Evolutionary conservation across 2,888 invertebrate genomes (phyloP).

Genomic region (Oligia latruncula): DNA sequence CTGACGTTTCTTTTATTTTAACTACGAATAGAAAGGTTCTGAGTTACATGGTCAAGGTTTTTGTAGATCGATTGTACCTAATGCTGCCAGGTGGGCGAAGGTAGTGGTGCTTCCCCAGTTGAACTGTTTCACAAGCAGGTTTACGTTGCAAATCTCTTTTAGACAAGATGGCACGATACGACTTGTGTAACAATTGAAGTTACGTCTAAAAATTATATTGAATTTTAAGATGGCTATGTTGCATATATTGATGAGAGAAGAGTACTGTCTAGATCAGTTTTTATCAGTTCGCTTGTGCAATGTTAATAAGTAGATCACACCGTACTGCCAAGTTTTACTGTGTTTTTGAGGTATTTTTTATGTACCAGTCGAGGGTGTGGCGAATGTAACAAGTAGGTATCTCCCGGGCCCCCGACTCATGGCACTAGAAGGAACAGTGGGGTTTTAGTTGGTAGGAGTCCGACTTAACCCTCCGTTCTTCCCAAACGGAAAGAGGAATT

Average conservation of each 20-base stretch:
- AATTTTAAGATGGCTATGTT: constrained; percentile 32
- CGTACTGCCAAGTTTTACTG: neutral
- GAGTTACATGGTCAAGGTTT: neutral
- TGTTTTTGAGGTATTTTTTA: neutral
- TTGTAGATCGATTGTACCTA: neutral
- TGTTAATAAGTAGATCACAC: neutral
- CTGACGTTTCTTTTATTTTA: neutral
- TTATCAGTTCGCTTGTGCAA: constrained; percentile 24
- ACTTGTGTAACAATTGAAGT: constrained; percentile 42
- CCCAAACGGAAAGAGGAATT: no score
- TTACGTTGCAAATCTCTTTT: constrained; percentile 38
- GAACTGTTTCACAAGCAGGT: constrained; percentile 34
- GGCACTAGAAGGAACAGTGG: no score
- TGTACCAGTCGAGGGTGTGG: no score
- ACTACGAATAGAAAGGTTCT: neutral
- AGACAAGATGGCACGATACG: constrained; percentile 50
- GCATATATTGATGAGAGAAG: constrained; percentile 40
- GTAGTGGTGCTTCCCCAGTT: neutral
- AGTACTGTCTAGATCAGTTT: constrained; percentile 37
- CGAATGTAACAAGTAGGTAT: no score
- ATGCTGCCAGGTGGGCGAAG: neutral
- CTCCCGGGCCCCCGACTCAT: no score
- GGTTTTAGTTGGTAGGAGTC: no score
- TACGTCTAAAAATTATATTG: constrained; percentile 46
- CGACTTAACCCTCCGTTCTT: no score